These are phyloP conservation scores for Amblyraja radiata DNA, from an alignment of 2,797 vertebrate species.

Conservation along the genomic window DNA sequence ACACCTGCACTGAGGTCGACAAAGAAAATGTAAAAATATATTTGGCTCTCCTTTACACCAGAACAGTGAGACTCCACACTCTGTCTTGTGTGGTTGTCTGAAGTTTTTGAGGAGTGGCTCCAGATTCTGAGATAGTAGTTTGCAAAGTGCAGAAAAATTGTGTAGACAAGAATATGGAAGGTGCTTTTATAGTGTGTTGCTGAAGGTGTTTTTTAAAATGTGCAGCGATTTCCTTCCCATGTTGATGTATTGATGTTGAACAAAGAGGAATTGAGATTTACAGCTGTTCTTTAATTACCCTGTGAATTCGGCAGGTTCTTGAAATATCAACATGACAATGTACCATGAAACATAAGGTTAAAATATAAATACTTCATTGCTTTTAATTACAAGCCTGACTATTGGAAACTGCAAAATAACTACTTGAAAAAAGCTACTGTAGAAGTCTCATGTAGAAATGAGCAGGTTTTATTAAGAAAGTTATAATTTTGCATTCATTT, in stretches of 20 bases:
- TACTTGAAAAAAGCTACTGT: background rate
- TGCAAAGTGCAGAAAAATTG: background rate
- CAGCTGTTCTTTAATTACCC: too few species aligned
- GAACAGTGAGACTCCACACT: background rate
- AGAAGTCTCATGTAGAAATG: background rate
- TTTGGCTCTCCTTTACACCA: background rate
- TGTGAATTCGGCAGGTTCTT: background rate
- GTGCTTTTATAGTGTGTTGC: background rate
- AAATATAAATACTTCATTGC: background rate
- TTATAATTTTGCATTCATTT: background rate
- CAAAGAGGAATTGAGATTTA: background rate
- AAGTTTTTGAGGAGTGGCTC: too few species aligned
- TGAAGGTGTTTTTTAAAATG: background rate
- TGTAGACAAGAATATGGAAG: background rate
- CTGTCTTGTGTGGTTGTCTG: background rate
- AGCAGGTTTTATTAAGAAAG: background rate
- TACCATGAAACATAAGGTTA: background rate
- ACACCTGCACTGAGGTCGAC: background rate
- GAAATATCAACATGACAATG: too few species aligned
- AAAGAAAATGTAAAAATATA: background rate
- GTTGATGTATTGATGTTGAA: background rate
- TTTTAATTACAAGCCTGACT: background rate
- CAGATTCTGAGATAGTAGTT: too few species aligned
- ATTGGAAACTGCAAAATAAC: conserved; percentile 16
- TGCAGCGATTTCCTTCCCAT: background rate